phyloP scores from a whole-genome alignment of 2,113 vertebrate genomes.

The Uropsilus gracilis region DNA sequence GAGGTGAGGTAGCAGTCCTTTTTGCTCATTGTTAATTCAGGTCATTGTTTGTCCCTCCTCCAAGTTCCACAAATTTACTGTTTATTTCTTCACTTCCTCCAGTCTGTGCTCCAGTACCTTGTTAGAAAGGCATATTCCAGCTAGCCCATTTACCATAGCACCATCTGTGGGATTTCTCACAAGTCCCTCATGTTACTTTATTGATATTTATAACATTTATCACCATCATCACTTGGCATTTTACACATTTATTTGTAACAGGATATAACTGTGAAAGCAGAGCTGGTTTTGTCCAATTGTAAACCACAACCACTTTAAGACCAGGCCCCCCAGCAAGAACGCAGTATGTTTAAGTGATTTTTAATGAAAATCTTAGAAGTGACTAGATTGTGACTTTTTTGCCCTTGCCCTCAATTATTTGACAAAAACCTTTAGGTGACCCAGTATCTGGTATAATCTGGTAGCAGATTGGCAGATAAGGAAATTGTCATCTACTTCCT shows the following conservation, averaged over 20 bases:
- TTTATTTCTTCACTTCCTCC: not conserved
- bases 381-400: not conserved
- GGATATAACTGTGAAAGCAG: no score
- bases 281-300: not conserved
- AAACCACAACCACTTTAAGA: not conserved
- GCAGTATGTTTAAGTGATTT: not conserved
- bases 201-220: not conserved
- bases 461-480: not conserved
- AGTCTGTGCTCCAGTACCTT: not conserved
- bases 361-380: not conserved
- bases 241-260: not conserved
- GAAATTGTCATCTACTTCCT: not conserved
- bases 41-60: not conserved
- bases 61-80: not conserved
- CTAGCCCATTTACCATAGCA: not conserved
- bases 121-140: not conserved
- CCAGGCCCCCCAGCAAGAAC: not conserved
- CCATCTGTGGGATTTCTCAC: not conserved
- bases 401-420: not conserved
- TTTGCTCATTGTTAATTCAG: not conserved
- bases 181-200: not conserved
- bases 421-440: not conserved
- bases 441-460: not conserved
- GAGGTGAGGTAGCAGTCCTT: not conserved
- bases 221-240: not conserved